phyloP scores from a whole-genome alignment of 2,888 invertebrate species.

The Microlaimidae sp. region DNA sequence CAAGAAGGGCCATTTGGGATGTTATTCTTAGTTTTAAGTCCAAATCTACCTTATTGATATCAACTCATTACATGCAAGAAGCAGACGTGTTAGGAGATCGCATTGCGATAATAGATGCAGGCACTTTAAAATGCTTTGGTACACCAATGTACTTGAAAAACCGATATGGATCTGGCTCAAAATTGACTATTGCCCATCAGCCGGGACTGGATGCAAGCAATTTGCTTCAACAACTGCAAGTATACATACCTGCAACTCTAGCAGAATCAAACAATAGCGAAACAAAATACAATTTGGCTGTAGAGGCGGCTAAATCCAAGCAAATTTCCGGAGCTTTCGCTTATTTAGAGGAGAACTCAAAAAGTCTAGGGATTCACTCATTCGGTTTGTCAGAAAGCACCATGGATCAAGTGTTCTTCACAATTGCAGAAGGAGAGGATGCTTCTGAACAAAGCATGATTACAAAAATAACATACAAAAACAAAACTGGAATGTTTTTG shows the following conservation, averaged over 20 bases:
- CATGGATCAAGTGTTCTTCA: constrained; percentile 4
- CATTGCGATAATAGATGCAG: constrained; percentile 67
- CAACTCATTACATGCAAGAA: constrained; percentile 77
- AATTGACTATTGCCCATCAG: constrained; percentile 1
- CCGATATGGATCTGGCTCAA: constrained; percentile 1
- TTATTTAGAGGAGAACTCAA: not conserved
- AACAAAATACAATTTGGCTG: not conserved
- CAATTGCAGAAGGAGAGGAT: not conserved
- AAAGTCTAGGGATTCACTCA: not conserved
- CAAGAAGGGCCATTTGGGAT: constrained; percentile 62
- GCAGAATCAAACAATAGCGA: not conserved
- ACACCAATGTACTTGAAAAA: constrained; percentile 61
- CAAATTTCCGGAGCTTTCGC: not conserved
- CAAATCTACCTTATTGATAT: constrained; percentile 48
- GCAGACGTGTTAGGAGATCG: constrained; percentile 69
- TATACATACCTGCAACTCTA: not conserved
- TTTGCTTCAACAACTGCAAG: not conserved
- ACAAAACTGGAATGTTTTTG: not conserved
- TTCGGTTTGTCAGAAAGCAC: not conserved
- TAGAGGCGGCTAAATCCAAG: not conserved
- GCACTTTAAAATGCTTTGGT: too few relatives aligned
- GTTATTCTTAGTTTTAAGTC: constrained; percentile 51
- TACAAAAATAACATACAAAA: not conserved
- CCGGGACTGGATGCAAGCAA: not conserved
- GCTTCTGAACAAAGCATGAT: not conserved